These are phyloP conservation scores for Acanthurus tractus DNA, from an alignment of 2,797 vertebrate species.

Conservation along the genomic window DNA sequence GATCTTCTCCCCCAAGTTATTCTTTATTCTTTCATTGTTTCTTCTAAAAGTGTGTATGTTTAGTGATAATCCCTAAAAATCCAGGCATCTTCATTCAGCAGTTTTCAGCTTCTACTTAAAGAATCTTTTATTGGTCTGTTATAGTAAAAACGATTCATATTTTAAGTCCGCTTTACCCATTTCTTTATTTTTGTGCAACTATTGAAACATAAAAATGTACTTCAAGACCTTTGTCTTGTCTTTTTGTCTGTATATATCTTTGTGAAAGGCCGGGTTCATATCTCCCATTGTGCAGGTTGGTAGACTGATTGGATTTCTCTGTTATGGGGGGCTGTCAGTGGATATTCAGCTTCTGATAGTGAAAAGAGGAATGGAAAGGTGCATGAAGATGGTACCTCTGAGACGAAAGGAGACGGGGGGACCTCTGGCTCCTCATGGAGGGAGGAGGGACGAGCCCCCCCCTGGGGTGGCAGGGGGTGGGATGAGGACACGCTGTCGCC, in stretches of 20 bases:
- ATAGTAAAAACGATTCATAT: not conserved
- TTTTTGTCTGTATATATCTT: constrained; percentile 39
- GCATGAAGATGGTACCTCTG: constrained; percentile 33
- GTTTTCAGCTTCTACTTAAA: no score
- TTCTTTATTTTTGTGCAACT: not conserved
- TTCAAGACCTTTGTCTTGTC: not conserved
- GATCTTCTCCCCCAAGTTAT: not conserved
- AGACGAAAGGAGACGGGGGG: constrained; percentile 31
- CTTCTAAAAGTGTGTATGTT: not conserved
- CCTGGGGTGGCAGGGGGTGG: not conserved
- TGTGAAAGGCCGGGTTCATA: constrained; percentile 52
- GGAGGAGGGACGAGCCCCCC: not conserved
- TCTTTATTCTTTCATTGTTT: not conserved
- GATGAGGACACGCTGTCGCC: constrained; percentile 17
- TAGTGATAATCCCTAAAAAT: not conserved
- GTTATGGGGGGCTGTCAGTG: constrained; percentile 62
- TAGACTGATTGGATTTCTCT: constrained; percentile 69
- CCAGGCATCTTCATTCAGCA: not conserved
- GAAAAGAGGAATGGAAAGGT: constrained; percentile 53
- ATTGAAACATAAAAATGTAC: constrained; percentile 17
- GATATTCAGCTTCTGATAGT: constrained; percentile 52
- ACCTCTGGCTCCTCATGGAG: constrained; percentile 19
- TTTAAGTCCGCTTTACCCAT: not conserved
- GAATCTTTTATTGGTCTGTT: not conserved
- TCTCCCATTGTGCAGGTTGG: constrained; percentile 65